Evolutionary conservation across 2,888 invertebrate genomes (phyloP), one percentile per base, ranked within the genome.

Genomic region (Tyria jacobaeae): DNA sequence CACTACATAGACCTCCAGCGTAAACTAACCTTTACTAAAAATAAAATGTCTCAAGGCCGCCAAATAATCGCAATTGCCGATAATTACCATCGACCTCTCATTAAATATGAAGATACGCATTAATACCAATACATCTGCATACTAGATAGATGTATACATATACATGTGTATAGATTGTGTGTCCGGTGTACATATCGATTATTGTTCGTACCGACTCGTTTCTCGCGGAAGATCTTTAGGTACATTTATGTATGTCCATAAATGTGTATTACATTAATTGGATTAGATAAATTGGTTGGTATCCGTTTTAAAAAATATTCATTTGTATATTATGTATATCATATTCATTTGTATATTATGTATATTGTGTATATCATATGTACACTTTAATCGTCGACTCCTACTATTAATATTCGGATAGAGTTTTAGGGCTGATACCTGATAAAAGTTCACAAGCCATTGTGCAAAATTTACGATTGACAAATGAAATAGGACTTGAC

Each of bases 1-100:
- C 3, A n/a, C n/a, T 15, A 35, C n/a, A 7, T 48, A 56, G n/a
- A n/a, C 17, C 3, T 3, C 17, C 12, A 48, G n/a, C 21, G 3
- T 56, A n/a, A 17, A 41, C 24, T 62, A 57, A 72, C 60, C 69
- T 75, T 72, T 64, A 62, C 7, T 34, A 71, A 58, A 57, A 69
- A 60, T 69, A 72, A 72, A 72, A 31, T 9, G 24, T 50, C 41
- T 73, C 80, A 82, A 82, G 81, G 80, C 50, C 39, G 53, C 65
- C 41, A 48, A 39, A 58, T 44, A 71, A 71, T 71, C 69, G 73
- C 66, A 75, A 76, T 70, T 61, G 25, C 57, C 50, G 68, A 73
- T 76, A 75, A 81, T 80, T 77, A 76, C 59, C 47, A 63, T 60
- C 52, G 56, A 62, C 59, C 63, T 68, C 57, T 55, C 50, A 54